Evolutionary conservation across 2,888 invertebrate species (phyloP).

Genomic region (Sinodicranocentrus sp.): DNA sequence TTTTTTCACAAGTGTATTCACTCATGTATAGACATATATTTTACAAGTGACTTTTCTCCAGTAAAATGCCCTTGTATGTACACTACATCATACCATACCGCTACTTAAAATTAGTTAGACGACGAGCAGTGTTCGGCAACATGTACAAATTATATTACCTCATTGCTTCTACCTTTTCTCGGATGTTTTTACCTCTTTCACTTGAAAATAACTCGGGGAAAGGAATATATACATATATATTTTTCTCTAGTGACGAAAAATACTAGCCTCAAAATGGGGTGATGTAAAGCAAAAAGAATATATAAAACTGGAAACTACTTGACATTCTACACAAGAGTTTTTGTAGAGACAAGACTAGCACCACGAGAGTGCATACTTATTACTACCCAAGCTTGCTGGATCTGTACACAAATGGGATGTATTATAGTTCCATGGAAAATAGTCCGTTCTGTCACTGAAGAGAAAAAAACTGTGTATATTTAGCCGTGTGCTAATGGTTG

Average conservation of each 20-base stretch:
- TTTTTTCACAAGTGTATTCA: not conserved
- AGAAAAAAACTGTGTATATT: not conserved
- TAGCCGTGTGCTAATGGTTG: not conserved
- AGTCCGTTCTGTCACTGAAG: not conserved
- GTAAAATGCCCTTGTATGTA: not conserved
- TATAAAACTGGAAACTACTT: constrained; percentile 13
- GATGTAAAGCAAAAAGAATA: not conserved
- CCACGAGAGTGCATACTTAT: too few species aligned
- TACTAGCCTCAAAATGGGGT: too few species aligned
- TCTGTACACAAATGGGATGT: too few species aligned
- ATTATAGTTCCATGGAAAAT: too few species aligned
- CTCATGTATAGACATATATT: not conserved
- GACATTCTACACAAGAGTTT: constrained; percentile 26
- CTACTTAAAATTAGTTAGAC: too few species aligned
- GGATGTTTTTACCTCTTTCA: not conserved
- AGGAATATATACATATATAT: too few species aligned
- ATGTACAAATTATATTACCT: constrained; percentile 22
- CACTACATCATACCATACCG: too few species aligned
- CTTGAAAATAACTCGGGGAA: not conserved
- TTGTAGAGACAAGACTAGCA: too few species aligned
- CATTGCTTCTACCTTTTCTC: too few species aligned
- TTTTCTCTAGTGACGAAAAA: too few species aligned
- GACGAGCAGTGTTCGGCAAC: not conserved
- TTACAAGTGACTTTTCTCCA: not conserved
- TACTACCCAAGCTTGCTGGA: too few species aligned